A percentile compares a stretch with the other conserved stretches of the same genome.
Evolutionary conservation across 2,797 vertebrate genomes (phyloP).

Genomic region (Sebastes ruberrimus): DNA sequence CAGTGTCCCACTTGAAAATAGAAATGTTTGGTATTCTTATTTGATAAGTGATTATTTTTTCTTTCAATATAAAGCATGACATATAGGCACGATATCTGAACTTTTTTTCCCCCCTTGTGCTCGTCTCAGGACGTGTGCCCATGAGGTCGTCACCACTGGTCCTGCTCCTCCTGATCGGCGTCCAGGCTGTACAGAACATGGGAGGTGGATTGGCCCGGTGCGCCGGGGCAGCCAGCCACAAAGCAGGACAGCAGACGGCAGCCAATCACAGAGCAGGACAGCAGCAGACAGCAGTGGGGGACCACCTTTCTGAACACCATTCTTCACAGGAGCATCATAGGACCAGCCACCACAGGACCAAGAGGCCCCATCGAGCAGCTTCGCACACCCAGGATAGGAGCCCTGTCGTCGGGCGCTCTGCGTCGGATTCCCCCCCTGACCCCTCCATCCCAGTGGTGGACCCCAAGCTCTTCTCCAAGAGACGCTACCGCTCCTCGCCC

Average conservation of each 20-base stretch:
- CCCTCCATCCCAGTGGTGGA: constrained; percentile 86
- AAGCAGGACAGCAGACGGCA: constrained; percentile 72
- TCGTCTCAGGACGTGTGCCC: constrained; percentile 87
- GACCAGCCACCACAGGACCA: constrained; percentile 75
- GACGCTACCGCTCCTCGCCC: constrained; percentile 88
- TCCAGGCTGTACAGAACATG: constrained; percentile 92
- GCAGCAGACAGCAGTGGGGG: constrained; percentile 47
- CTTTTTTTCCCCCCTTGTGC: background rate
- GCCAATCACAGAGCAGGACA: constrained; percentile 78
- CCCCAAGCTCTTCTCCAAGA: constrained; percentile 91
- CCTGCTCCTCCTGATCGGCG: constrained; percentile 95
- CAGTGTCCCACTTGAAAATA: too few species aligned
- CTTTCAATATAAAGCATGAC: background rate
- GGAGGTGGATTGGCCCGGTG: constrained; percentile 87
- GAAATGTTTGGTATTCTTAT: background rate
- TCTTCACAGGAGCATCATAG: constrained; percentile 59
- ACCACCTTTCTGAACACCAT: constrained; percentile 58
- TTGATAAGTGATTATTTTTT: background rate
- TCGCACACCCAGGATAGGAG: constrained; percentile 49
- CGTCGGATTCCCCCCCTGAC: constrained; percentile 48
- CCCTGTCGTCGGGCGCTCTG: constrained; percentile 4
- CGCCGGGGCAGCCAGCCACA: constrained; percentile 75
- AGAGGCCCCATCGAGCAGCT: constrained; percentile 63
- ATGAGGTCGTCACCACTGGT: constrained; percentile 98
- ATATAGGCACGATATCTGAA: background rate